phyloP scores from a whole-genome alignment of 2,113 vertebrate genomes.

The Pomatostomus ruficeps region DNA sequence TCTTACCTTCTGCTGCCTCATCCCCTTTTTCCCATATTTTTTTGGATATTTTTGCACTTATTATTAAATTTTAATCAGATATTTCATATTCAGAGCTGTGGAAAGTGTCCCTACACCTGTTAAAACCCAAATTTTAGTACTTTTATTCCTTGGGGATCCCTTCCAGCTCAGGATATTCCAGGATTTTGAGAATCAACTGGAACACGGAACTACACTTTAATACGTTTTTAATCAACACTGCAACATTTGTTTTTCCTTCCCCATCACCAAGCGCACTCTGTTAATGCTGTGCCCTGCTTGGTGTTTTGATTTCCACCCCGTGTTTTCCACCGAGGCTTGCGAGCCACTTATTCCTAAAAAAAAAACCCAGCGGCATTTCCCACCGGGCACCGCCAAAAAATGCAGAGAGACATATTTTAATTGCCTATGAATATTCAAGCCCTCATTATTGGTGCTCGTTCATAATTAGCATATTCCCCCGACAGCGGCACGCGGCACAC shows the following conservation, averaged over 20 bases:
- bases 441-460: constrained; percentile 69
- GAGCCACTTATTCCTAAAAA: constrained; percentile 67
- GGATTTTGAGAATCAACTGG: background rate
- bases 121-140: background rate
- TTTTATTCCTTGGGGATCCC: background rate
- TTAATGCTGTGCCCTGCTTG: background rate
- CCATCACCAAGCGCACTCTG: background rate
- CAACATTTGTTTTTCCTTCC: background rate
- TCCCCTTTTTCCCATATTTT: background rate
- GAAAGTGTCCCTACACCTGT: background rate
- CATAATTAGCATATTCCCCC: constrained; percentile 69
- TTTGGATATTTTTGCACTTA: background rate
- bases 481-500: constrained; percentile 59
- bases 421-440: constrained; percentile 80
- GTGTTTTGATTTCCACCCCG: background rate
- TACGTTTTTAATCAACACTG: background rate
- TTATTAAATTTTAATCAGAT: background rate
- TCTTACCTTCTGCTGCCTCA: background rate
- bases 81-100: background rate
- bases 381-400: constrained; percentile 63
- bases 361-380: constrained; percentile 64
- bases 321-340: constrained; percentile 32
- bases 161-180: background rate
- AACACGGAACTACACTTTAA: background rate
- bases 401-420: constrained; percentile 68